Conservation (phyloP, 2,113 vertebrate genomes). For the Bubo scandiacus region DNA sequence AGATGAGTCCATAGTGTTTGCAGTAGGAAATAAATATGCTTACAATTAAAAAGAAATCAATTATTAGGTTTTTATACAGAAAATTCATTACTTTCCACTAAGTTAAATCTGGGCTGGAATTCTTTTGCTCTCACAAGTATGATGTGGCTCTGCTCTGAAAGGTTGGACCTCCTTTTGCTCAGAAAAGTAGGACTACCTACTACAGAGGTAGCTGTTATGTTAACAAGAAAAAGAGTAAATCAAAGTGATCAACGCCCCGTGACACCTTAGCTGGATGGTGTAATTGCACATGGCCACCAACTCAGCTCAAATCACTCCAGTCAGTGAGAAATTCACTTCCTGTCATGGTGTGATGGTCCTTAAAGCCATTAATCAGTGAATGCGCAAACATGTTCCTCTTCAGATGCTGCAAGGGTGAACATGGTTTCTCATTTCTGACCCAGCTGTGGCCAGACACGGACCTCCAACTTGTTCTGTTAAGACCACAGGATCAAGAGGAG, state of each 20-base stretch:
- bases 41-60: neutral
- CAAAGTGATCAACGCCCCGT: neutral
- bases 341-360: neutral
- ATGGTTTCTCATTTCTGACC: neutral
- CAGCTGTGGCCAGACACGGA: fast-evolving
- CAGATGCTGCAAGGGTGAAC: neutral
- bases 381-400: neutral
- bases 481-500: neutral
- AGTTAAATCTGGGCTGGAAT: neutral
- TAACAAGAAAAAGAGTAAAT: neutral
- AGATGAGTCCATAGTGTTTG: neutral
- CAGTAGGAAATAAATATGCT: neutral
- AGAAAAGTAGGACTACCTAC: neutral
- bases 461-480: neutral
- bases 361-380: neutral
- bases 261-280: fast-evolving
- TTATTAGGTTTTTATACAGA: neutral
- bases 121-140: neutral
- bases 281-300: neutral
- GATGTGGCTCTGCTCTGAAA: neutral
- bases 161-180: neutral
- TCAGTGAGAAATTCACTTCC: neutral
- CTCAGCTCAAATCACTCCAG: neutral
- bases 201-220: neutral
- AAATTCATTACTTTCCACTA: neutral